Conservation (phyloP, 2,888 invertebrate genomes). For the Limnephilus rhombicus region DNA sequence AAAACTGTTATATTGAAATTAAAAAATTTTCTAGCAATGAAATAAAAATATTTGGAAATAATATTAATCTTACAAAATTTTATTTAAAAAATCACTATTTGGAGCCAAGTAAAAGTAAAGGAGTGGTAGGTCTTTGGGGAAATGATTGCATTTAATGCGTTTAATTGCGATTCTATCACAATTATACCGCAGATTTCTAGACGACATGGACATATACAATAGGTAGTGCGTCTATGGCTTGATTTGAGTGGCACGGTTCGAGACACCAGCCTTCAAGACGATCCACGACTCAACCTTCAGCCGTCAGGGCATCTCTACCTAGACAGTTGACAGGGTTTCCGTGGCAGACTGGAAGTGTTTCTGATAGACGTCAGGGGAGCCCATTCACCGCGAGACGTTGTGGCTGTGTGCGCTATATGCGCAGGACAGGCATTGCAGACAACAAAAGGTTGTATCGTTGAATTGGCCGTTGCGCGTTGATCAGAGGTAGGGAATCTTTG, state of each 20-base stretch:
- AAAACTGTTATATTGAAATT: no score
- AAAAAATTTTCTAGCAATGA: no score
- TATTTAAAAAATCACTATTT: no score
- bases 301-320: not conserved
- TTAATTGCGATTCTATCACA: not conserved
- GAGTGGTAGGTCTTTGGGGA: no score
- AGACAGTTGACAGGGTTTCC: conserved; percentile 15
- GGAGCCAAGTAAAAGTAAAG: no score
- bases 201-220: not conserved
- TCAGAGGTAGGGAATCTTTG: not conserved
- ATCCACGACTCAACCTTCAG: conserved; percentile 16
- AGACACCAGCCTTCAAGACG: conserved; percentile 3
- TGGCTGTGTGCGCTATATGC: no score
- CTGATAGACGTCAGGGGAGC: conserved; percentile 12
- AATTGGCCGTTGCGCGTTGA: not conserved
- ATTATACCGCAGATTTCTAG: not conserved
- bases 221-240: not conserved
- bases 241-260: not conserved
- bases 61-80: no score
- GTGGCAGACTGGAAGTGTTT: conserved; percentile 8
- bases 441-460: conserved; percentile 27
- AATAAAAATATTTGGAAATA: no score
- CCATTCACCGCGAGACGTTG: not conserved
- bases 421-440: conserved; percentile 18
- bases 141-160: no score